Percentiles rank a stretch among this genome's conserved stretches.
Evolutionary conservation across 2,888 invertebrate genomes (phyloP).

Genomic region (Drosophila cracens): DNA sequence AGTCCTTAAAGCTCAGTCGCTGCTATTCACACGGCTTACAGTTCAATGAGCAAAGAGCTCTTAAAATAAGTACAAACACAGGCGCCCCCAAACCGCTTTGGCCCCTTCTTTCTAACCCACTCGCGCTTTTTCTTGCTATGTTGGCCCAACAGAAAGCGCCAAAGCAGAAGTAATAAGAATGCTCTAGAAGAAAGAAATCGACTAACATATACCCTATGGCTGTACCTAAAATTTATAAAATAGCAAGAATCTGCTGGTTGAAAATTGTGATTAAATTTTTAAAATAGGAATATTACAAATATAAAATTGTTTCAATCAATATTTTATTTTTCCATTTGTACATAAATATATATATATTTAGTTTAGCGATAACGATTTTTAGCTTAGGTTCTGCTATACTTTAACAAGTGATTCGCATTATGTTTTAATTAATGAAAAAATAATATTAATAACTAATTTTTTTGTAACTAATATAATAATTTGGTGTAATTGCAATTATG

Average conservation of each 20-base stretch:
- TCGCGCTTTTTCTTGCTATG: neutral
- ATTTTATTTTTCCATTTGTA: neutral
- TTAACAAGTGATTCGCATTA: too few species aligned
- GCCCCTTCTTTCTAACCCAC: neutral
- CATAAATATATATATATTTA: neutral
- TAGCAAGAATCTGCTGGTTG: too few species aligned
- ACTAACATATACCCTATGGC: constrained; percentile 12
- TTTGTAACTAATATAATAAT: neutral
- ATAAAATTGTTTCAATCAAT: too few species aligned
- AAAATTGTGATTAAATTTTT: neutral
- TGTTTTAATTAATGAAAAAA: too few species aligned
- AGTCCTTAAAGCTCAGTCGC: constrained; percentile 60
- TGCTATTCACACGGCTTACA: constrained; percentile 56
- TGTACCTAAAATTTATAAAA: neutral
- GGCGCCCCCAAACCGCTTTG: constrained; percentile 6
- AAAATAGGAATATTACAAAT: neutral
- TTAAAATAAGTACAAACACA: constrained; percentile 51
- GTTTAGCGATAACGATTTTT: too few species aligned
- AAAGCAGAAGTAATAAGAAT: constrained; percentile 28
- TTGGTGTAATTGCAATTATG: neutral
- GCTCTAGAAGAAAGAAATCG: too few species aligned
- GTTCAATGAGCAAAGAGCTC: constrained; percentile 68
- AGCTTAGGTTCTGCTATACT: too few species aligned
- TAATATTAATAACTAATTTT: neutral
- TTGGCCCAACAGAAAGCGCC: constrained; percentile 30